These are phyloP conservation scores for Stenodema calcarata DNA, from an alignment of 2,888 invertebrate genomes.

Conservation along the genomic window DNA sequence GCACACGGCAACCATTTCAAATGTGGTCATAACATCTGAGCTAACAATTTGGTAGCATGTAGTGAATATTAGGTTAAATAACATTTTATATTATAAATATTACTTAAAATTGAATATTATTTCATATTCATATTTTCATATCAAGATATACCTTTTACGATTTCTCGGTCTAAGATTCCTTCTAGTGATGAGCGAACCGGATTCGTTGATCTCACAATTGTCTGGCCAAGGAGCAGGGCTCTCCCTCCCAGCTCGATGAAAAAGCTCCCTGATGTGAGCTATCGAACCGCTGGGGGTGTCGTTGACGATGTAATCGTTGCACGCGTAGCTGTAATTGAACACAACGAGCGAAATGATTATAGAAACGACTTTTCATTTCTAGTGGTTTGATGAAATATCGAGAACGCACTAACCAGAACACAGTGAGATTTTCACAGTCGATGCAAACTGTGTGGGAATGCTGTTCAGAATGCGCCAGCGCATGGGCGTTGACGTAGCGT, in stretches of 20 bases:
- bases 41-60: too few species aligned
- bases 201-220: conserved; percentile 34
- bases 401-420: conserved; percentile 71
- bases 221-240: conserved; percentile 31
- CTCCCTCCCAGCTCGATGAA: conserved; percentile 14
- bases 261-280: conserved; percentile 66
- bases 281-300: conserved; percentile 69
- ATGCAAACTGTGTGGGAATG: conserved; percentile 73
- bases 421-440: conserved; percentile 76
- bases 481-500: conserved; percentile 78
- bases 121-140: too few species aligned
- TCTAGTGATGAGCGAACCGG: conserved; percentile 34
- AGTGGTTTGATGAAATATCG: background rate
- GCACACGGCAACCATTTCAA: too few species aligned
- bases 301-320: conserved; percentile 80
- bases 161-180: conserved; percentile 66
- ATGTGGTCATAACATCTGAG: too few species aligned
- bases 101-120: too few species aligned
- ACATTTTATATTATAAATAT: too few species aligned
- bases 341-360: too few species aligned
- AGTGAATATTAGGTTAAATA: too few species aligned
- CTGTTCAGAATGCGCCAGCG: conserved; percentile 72
- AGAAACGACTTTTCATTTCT: too few species aligned
- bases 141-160: conserved; percentile 64
- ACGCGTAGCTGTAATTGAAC: conserved; percentile 61